Conservation (phyloP, 2,113 vertebrate genomes). For the Colinus virginianus region DNA sequence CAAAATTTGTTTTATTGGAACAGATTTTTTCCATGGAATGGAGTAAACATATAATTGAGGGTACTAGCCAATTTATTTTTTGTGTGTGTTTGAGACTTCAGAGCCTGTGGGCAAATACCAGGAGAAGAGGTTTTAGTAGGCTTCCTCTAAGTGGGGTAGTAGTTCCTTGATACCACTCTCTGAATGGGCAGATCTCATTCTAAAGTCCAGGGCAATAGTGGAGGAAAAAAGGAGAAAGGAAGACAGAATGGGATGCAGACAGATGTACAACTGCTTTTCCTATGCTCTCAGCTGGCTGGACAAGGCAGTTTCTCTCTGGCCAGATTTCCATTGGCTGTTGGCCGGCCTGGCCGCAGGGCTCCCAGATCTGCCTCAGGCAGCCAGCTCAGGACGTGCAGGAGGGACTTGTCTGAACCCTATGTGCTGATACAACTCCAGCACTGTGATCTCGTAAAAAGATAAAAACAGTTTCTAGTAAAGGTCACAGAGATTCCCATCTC, state of each 20-base stretch:
- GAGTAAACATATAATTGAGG: background rate
- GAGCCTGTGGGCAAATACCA: background rate
- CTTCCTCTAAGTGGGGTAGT: background rate
- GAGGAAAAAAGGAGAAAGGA: background rate
- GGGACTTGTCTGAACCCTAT: background rate
- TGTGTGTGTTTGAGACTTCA: background rate
- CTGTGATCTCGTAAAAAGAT: background rate
- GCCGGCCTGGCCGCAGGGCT: background rate
- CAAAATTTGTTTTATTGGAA: background rate
- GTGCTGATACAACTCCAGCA: background rate
- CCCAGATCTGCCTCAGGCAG: background rate
- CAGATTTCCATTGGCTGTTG: background rate
- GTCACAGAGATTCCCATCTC: background rate
- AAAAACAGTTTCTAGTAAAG: background rate
- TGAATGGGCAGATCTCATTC: background rate
- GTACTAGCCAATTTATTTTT: background rate
- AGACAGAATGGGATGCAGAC: background rate
- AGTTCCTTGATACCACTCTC: background rate
- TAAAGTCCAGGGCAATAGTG: background rate
- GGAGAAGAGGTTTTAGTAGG: background rate
- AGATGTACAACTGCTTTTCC: background rate
- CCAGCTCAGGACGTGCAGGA: background rate
- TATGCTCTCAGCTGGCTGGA: background rate
- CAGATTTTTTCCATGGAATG: rapidly evolving
- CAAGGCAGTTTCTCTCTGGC: background rate